Base-by-base conservation (phyloP, 2,113 vertebrate genomes). In the Sander lucioperca region DNA sequence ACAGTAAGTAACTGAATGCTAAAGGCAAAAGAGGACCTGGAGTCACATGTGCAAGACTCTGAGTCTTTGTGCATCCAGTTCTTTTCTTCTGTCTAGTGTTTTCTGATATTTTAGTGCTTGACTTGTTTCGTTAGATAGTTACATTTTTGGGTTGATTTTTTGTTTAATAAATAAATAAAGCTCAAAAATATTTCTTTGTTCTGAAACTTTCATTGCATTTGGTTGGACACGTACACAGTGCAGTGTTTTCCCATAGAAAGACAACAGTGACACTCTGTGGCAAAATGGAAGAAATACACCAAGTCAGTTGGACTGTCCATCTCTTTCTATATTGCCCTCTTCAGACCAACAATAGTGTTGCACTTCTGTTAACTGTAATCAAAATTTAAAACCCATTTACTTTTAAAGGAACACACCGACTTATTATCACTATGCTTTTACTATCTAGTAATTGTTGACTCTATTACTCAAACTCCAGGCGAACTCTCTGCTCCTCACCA, bases 151-250 rank as follows among this genome's bases (percentile, higher is more conserved):
- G 62, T 80, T 86, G 71, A 64, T 66, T 74, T 68, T 84, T 87
- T 88, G 84, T 89, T 89, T 79, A 86, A 88, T 77, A 77, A 86
- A 79, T 87, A 84, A 93, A 93, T 92, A 87, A 91, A 92, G 87
- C 57, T 87, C 87, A 69, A 89, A 45, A 89, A 45, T 61, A 14
- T 74, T 47, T 74, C 14, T 53, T 76, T 80, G 50, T 51, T 61
- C 25, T 57, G 53, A 2, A n/a, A 33, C 47, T 30, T 33, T 48
- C 2, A 18, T 47, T 21, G 30, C 21, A 45, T 59, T 67, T 82
- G 4, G 2, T 45, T 63, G 19, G n/a, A 39, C 6, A 18, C 48
- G 14, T 18, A 1, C 21, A 6, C 21, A 6, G 19, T 27, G 21
- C 21, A 30, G 3, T 6, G 13, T 66, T 12, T 14, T 57, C 27